Conservation (phyloP, 1,140 invertebrate genomes). For the Polypedilum vanderplanki region DNA sequence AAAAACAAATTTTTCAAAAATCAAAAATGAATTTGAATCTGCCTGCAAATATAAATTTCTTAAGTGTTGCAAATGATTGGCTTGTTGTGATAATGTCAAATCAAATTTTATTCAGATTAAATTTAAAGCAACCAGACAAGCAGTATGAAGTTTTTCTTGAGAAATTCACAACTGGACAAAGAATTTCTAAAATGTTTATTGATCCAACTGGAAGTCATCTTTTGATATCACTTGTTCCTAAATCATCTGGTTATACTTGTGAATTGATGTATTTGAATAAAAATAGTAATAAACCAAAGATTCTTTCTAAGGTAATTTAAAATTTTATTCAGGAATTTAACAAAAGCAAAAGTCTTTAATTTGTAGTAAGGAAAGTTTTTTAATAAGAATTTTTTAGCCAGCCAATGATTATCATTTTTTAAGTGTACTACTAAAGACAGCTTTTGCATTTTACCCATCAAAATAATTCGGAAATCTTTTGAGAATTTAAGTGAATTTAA, state of each 20-base stretch:
- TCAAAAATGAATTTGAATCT: conserved; percentile 72
- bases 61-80: conserved; percentile 73
- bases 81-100: conserved; percentile 79
- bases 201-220: conserved; percentile 83
- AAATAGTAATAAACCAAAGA: conserved; percentile 58
- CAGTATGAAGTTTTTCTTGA: conserved; percentile 55
- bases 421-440: too few relatives aligned
- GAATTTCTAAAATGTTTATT: conserved; percentile 65
- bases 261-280: conserved; percentile 74
- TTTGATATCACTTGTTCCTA: conserved; percentile 63
- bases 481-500: too few relatives aligned
- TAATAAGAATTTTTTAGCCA: too few relatives aligned
- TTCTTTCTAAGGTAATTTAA: conserved; percentile 40
- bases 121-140: conserved; percentile 69
- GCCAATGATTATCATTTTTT: too few relatives aligned
- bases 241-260: conserved; percentile 52
- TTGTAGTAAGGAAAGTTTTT: too few relatives aligned
- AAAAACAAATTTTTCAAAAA: conserved; percentile 69
- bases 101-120: conserved; percentile 70
- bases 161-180: conserved; percentile 55
- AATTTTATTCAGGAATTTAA: conserved; percentile 41
- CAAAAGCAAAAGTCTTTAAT: conserved; percentile 46
- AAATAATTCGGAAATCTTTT: too few relatives aligned
- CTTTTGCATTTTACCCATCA: too few relatives aligned
- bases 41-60: conserved; percentile 64